Evolutionary conservation across 1,140 invertebrate genomes (phyloP), one percentile per base, ranked within the genome.

Genomic region (Dinoponera quadriceps): DNA sequence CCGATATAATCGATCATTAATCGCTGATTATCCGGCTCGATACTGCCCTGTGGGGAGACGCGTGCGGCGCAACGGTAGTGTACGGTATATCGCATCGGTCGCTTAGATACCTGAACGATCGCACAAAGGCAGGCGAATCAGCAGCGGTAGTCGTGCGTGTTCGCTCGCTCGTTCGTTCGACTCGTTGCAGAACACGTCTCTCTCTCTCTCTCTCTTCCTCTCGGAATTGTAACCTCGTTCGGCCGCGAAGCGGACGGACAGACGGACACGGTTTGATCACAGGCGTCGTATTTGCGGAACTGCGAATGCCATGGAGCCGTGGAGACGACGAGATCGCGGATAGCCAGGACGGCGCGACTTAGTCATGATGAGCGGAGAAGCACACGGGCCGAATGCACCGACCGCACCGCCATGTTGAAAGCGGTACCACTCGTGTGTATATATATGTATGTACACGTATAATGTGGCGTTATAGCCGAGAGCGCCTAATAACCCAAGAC

Each of bases 401-500:
- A 83, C 71, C 54, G 27, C 57, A 85, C 78, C 87, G 87, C 87
- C 87, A 88, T 88, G 85, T 88, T 88, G 86, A 71, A 88, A 77
- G 77, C 60, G 69, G 48, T 22, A 74, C 49, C 48, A 33, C 2
- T 5, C 5, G n/a, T n/a, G n/a, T n/a, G n/a, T n/a, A n/a, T n/a
- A n/a, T n/a, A n/a, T n/a, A n/a, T 5, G 29, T 9, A 44, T 11
- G 11, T 44, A 44, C 11, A 44, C 38, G 38, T 44, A 44, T 11
- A 44, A 44, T 44, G 38, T 44, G 38, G 38, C 11, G 7, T 44
- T 11, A 71, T 51, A 68, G n/a, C n/a, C 75, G 69, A 48, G 33
- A 71, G 51, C 65, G 33, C 66, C 51, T 25, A 18, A 69, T 33
- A 57, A 65, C n/a, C 14, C 55, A 16, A 48, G n/a, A 25, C 29